Percentiles rank a stretch among this genome's conserved stretches.
Evolutionary conservation across 2,797 vertebrate genomes (phyloP).

Genomic region (Galagoides demidoff): DNA sequence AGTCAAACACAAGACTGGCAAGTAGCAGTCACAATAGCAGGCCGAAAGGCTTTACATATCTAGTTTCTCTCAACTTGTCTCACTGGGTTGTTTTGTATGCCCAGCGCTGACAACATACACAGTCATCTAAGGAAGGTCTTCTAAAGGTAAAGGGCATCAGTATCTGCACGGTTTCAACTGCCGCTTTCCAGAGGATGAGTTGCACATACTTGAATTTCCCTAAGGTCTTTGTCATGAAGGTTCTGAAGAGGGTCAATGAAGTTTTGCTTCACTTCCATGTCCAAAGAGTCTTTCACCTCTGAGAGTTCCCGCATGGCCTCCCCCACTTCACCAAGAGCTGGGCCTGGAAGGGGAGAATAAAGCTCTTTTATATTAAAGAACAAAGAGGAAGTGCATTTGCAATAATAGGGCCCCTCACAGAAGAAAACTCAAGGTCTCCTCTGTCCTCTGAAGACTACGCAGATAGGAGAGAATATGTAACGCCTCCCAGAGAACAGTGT

Average conservation of each 20-base stretch:
- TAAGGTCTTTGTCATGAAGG: conserved; percentile 98
- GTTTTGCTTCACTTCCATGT: conserved; percentile 99
- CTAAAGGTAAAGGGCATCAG: background rate
- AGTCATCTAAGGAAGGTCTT: background rate
- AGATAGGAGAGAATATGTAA: background rate
- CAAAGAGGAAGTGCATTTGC: background rate
- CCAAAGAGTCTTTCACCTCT: conserved; percentile 97
- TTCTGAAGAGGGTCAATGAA: conserved; percentile 98
- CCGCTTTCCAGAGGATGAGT: background rate
- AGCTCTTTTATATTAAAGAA: conserved; percentile 13
- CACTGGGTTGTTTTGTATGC: background rate
- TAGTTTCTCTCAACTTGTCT: background rate
- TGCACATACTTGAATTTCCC: conserved; percentile 95
- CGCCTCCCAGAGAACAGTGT: background rate
- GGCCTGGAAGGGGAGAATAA: conserved; percentile 86
- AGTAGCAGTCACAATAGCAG: background rate
- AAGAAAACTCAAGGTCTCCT: background rate
- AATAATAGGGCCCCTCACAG: background rate
- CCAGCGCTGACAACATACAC: background rate
- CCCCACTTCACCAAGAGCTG: conserved; percentile 94
- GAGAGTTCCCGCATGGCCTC: conserved; percentile 97
- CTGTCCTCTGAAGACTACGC: background rate
- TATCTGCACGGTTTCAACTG: background rate
- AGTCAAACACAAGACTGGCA: background rate
- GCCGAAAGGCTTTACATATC: background rate